These are phyloP conservation scores for Noctua fimbriata DNA, from an alignment of 2,888 invertebrate genomes.

Conservation along the genomic window DNA sequence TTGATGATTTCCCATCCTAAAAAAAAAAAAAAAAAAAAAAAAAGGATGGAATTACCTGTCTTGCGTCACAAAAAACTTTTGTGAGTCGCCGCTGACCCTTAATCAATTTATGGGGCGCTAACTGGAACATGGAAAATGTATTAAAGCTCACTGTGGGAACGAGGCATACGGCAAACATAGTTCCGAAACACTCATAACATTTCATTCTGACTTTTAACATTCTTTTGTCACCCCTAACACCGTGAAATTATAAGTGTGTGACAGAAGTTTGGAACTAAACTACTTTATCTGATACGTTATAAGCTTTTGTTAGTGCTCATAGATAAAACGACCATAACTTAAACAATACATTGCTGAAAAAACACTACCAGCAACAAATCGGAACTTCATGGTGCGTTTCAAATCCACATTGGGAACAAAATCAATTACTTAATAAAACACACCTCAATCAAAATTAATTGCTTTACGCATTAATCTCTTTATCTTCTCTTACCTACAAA, in stretches of 20 bases:
- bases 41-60: constrained; percentile 81
- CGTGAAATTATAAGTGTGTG: constrained; percentile 47
- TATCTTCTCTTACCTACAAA: constrained; percentile 87
- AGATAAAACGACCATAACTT: constrained; percentile 10
- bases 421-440: constrained; percentile 89
- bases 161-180: constrained; percentile 80
- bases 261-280: constrained; percentile 44
- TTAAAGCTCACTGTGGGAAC: constrained; percentile 89
- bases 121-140: constrained; percentile 90
- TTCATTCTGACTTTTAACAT: constrained; percentile 67
- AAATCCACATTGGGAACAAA: constrained; percentile 87
- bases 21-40: no score
- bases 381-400: constrained; percentile 78
- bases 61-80: constrained; percentile 84
- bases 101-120: constrained; percentile 90
- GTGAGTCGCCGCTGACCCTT: constrained; percentile 86
- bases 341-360: constrained; percentile 62
- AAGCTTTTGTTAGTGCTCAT: constrained; percentile 24
- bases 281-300: constrained; percentile 13
- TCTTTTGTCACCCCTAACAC: constrained; percentile 52
- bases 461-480: constrained; percentile 90
- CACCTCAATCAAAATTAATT: constrained; percentile 90
- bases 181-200: constrained; percentile 76
- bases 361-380: constrained; percentile 69
- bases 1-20: no score